Conservation (phyloP, 2,888 invertebrate genomes). For the Drosophila sordidula region DNA sequence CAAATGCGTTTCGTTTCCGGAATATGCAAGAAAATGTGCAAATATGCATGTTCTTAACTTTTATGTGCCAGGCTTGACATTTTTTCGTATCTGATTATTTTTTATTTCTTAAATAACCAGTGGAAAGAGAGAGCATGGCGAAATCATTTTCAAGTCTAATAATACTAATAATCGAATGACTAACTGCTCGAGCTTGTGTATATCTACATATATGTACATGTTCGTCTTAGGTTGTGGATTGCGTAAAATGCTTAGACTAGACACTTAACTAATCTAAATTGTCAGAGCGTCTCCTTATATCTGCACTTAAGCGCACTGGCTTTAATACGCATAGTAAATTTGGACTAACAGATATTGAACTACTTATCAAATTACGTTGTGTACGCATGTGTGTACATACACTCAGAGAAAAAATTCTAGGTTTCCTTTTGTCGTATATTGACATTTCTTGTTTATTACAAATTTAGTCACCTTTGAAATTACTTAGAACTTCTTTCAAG, state of each 20-base stretch:
- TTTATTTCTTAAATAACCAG: not conserved
- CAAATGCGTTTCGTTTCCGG: conserved; percentile 15
- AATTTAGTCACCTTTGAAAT: too few relatives aligned
- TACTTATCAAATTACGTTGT: conserved; percentile 6
- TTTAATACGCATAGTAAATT: conserved; percentile 1
- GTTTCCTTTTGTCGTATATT: too few relatives aligned
- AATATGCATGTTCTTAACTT: not conserved
- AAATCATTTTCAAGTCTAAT: not conserved
- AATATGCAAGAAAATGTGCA: not conserved
- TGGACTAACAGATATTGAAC: conserved; percentile 2
- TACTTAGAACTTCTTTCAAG: not conserved
- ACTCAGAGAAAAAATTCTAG: not conserved
- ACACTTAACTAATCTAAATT: not conserved
- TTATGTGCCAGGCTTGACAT: not conserved
- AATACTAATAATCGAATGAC: not conserved
- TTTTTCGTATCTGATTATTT: not conserved
- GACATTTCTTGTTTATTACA: too few relatives aligned
- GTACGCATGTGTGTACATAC: not conserved
- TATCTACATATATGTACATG: not conserved
- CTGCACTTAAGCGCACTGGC: conserved; percentile 12
- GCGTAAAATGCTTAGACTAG: not conserved
- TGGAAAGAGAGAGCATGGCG: not conserved
- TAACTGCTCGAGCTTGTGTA: not conserved
- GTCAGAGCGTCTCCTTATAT: conserved; percentile 4
- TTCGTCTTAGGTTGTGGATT: not conserved